Percentiles rank a stretch among this genome's conserved stretches.
phyloP scores from a whole-genome alignment of 2,888 invertebrate species.

The Dicranocentrus wangi region DNA sequence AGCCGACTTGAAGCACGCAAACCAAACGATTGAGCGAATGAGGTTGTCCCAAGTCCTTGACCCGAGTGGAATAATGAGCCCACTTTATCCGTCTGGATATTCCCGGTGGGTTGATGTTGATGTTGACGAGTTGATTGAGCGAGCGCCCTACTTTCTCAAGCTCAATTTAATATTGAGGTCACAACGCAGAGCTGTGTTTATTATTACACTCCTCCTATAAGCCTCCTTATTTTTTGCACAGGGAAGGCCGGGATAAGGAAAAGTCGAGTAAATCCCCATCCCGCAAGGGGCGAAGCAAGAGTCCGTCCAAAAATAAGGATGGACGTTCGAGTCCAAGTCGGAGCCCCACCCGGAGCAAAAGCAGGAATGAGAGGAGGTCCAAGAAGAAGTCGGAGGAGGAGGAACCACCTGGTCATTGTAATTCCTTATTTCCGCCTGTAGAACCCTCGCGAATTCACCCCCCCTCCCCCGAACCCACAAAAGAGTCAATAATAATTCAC shows the following conservation, averaged over 20 bases:
- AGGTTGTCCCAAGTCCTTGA: slow-evolving; percentile 70
- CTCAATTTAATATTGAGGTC: slow-evolving; percentile 27
- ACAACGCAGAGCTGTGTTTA: too few relatives aligned
- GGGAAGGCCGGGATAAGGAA: slow-evolving; percentile 31
- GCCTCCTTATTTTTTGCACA: too few relatives aligned
- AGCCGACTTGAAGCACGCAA: slow-evolving; percentile 73
- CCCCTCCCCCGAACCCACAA: too few relatives aligned
- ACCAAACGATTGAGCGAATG: slow-evolving; percentile 73
- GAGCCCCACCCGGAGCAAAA: slow-evolving; percentile 72
- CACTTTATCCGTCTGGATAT: slow-evolving; percentile 72
- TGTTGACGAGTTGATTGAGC: too few relatives aligned
- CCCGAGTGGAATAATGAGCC: slow-evolving; percentile 64
- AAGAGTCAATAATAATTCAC: too few relatives aligned
- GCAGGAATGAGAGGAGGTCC: slow-evolving; percentile 66
- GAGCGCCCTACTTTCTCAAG: slow-evolving; percentile 42
- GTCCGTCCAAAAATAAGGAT: slow-evolving; percentile 51
- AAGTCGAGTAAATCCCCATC: slow-evolving; percentile 63
- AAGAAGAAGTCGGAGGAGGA: slow-evolving; percentile 71
- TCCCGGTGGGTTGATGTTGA: slow-evolving; percentile 72
- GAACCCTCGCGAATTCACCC: slow-evolving; percentile 37
- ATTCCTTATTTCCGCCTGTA: slow-evolving; percentile 56
- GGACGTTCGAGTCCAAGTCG: slow-evolving; percentile 60
- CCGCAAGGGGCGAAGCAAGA: slow-evolving; percentile 61
- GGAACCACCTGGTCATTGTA: slow-evolving; percentile 65
- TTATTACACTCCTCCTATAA: too few relatives aligned